Conservation (phyloP, 2,888 invertebrate genomes). For the Ormyrus nitidulus region DNA sequence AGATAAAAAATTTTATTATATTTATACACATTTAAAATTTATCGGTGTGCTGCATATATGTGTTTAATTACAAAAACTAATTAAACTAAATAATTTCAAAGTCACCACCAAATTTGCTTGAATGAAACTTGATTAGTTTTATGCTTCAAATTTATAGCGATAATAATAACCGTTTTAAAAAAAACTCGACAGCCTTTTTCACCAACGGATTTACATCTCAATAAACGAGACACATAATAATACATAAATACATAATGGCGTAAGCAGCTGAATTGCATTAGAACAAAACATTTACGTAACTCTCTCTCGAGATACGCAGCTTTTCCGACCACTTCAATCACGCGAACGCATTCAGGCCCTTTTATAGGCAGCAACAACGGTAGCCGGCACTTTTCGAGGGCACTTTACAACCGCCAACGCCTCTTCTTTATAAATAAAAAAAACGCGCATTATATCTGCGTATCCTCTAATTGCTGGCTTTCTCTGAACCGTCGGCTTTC, state of each 20-base stretch:
- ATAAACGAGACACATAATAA: neutral
- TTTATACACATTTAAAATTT: no score
- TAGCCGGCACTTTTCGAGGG: constrained; percentile 1
- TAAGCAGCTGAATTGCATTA: constrained; percentile 15
- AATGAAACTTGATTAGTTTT: no score
- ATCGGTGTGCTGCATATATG: no score
- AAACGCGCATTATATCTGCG: neutral
- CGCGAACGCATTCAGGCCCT: neutral
- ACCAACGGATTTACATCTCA: neutral
- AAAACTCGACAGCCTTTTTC: no score
- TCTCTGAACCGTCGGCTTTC: no score
- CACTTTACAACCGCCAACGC: constrained; percentile 6
- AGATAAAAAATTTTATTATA: no score
- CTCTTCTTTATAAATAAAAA: neutral
- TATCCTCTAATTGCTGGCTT: no score
- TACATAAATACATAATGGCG: constrained; percentile 6
- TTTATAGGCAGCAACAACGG: constrained; percentile 28
- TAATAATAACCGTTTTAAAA: no score
- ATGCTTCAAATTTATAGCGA: no score
- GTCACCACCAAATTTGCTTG: no score
- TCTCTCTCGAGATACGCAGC: neutral
- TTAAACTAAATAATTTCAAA: no score
- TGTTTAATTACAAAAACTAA: no score
- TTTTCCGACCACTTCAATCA: neutral
- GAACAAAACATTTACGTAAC: constrained; percentile 11